Evolutionary conservation across 2,113 vertebrate genomes (phyloP).

Genomic region (Lipotes vexillifer): DNA sequence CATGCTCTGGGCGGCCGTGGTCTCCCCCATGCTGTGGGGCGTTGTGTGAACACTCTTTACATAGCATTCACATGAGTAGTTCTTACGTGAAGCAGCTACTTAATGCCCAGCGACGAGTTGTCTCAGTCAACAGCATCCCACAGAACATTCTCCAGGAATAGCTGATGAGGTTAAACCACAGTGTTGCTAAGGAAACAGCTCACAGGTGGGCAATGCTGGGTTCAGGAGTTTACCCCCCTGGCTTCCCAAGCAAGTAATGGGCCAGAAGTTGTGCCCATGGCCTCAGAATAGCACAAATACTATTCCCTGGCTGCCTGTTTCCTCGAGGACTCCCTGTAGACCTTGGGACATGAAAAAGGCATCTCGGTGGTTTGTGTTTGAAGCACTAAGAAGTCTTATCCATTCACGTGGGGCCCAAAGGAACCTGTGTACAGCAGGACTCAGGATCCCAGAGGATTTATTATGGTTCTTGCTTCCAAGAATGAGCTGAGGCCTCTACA

Average conservation of each 20-base stretch:
- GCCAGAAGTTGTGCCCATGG: not conserved
- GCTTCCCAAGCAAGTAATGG: slow-evolving; percentile 86
- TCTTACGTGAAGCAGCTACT: not conserved
- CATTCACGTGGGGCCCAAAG: not conserved
- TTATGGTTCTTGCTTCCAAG: not conserved
- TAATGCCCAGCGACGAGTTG: not conserved
- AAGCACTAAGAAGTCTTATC: not conserved
- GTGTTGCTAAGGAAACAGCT: slow-evolving; percentile 93
- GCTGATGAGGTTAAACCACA: slow-evolving; percentile 91
- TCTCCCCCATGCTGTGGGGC: not conserved
- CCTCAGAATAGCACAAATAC: not conserved
- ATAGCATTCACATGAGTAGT: not conserved
- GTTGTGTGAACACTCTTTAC: not conserved
- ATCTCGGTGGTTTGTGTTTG: not conserved
- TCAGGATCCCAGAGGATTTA: not conserved
- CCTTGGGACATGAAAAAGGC: not conserved
- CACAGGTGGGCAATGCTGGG: slow-evolving; percentile 92
- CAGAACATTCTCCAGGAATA: slow-evolving; percentile 82
- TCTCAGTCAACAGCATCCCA: not conserved
- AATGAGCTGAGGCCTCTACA: not conserved
- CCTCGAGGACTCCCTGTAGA: not conserved
- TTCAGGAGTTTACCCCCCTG: slow-evolving; percentile 85
- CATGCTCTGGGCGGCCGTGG: not conserved
- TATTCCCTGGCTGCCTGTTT: not conserved
- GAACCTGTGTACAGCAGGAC: not conserved